Evolutionary conservation across 1,140 invertebrate species (phyloP), one percentile per base, ranked within the genome.

Genomic region (Pseudomyrmex sp.): DNA sequence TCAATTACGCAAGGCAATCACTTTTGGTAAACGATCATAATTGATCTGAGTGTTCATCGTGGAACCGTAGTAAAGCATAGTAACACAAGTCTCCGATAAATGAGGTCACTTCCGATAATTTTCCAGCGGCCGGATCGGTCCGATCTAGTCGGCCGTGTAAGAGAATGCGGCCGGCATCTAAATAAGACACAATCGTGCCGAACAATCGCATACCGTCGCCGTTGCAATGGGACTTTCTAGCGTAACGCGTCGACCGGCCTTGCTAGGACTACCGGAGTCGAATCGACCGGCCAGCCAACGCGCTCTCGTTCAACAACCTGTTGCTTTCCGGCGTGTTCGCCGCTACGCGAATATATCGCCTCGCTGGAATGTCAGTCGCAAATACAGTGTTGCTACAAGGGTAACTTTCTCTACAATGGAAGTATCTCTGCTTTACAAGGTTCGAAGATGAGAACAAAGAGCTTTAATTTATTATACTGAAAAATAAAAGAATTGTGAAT

Each of bases 171-270:
- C 62, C 77, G 82, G 88, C 83, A 88, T 90, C 88, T 88, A 84
- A 90, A 88, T 89, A 84, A 90, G 86, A 88, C 89, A 82, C 89
- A 90, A 90, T 90, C 89, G 86, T 87, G 52, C 18, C 80, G 83
- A 90, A 90, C 88, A 90, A 90, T 90, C 89, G 88, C 89, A 90
- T 90, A 82, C 86, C 86, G 58, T 10, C 10, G 52, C 72, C 61
- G 82, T 82, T 59, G 44, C 18, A 35, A 50, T 74, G 77, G 61
- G 66, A 90, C 88, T 90, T 90, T 90, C 88, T 88, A 90, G 86
- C 77, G 52, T 76, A 35, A 54, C 26, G 70, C 83, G 80, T 79
- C 68, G 61, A 72, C 76, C 88, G 88, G 88, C 88, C 88, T 89
- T 89, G 88, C 88, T 86, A 88, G 84, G 87, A 86, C 84, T 89